A percentile compares a stretch with the other conserved stretches of the same genome.
phyloP scores from a whole-genome alignment of 2,888 invertebrate genomes.

The Norana najaformis region DNA sequence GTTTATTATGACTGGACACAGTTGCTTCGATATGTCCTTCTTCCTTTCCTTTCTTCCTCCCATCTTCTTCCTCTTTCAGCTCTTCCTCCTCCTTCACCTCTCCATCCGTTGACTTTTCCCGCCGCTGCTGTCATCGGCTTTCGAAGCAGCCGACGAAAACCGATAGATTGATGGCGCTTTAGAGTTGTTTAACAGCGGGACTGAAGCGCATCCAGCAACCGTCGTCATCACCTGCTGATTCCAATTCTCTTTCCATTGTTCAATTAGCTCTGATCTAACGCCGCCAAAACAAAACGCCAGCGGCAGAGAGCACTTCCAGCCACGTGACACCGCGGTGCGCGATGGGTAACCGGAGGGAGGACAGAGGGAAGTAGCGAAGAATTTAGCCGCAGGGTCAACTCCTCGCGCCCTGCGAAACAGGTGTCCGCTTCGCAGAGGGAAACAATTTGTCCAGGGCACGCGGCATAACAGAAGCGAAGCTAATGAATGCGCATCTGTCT shows the following conservation, averaged over 20 bases:
- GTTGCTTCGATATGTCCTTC: neutral
- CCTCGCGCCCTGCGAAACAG: constrained; percentile 5
- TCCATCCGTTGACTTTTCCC: neutral
- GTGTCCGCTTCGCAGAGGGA: neutral
- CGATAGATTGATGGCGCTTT: neutral
- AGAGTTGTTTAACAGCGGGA: neutral
- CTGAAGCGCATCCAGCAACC: neutral
- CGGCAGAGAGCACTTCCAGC: constrained; percentile 4
- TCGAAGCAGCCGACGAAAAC: neutral
- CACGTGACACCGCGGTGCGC: neutral
- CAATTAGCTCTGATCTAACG: neutral
- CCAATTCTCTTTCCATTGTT: neutral
- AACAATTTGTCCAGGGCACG: neutral
- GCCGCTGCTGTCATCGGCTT: neutral
- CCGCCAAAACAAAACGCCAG: neutral
- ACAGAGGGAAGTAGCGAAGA: neutral
- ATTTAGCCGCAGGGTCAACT: neutral
- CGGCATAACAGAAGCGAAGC: neutral
- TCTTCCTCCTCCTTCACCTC: no score
- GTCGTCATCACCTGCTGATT: neutral
- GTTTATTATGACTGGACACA: neutral
- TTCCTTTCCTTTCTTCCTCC: neutral
- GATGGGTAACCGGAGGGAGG: neutral
- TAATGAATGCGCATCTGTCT: neutral
- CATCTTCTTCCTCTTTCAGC: neutral